phyloP scores from a whole-genome alignment of 2,797 vertebrate genomes.

The Acestrorhynchus altus region DNA sequence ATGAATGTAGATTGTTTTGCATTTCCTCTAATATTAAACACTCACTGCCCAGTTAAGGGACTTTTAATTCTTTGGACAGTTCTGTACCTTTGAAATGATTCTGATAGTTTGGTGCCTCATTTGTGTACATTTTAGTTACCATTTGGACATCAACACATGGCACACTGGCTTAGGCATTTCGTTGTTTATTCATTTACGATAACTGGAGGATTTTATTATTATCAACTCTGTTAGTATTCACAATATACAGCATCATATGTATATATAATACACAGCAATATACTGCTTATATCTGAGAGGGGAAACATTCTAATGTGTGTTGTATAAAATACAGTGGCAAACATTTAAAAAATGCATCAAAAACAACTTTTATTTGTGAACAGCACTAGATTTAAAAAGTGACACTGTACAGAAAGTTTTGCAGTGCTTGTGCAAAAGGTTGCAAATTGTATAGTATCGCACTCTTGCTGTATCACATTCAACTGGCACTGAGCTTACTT shows the following conservation, averaged over 20 bases:
- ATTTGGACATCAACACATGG: background rate
- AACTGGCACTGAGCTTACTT: slow-evolving; percentile 20
- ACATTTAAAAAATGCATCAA: slow-evolving; percentile 83
- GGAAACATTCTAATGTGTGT: slow-evolving; percentile 87
- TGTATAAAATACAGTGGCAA: slow-evolving; percentile 90
- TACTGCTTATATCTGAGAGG: slow-evolving; percentile 75
- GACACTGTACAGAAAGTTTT: slow-evolving; percentile 77
- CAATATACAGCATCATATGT: slow-evolving; percentile 59
- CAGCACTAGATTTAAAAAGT: slow-evolving; percentile 83
- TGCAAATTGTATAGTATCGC: slow-evolving; percentile 72
- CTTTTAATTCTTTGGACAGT: too few relatives aligned
- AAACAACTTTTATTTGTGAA: slow-evolving; percentile 77
- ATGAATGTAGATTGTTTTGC: too few relatives aligned
- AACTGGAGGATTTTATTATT: slow-evolving; percentile 37
- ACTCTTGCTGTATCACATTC: slow-evolving; percentile 40
- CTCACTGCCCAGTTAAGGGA: too few relatives aligned
- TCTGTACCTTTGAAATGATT: too few relatives aligned
- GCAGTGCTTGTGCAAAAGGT: slow-evolving; percentile 82
- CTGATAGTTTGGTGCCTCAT: too few relatives aligned
- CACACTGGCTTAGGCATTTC: slow-evolving; percentile 34
- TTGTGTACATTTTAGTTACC: background rate
- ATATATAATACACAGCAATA: slow-evolving; percentile 71
- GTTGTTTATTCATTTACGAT: slow-evolving; percentile 57
- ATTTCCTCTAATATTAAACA: too few relatives aligned
- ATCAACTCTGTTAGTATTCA: slow-evolving; percentile 75